phyloP scores from a whole-genome alignment of 2,888 invertebrate species.

The Gortyna flavago region DNA sequence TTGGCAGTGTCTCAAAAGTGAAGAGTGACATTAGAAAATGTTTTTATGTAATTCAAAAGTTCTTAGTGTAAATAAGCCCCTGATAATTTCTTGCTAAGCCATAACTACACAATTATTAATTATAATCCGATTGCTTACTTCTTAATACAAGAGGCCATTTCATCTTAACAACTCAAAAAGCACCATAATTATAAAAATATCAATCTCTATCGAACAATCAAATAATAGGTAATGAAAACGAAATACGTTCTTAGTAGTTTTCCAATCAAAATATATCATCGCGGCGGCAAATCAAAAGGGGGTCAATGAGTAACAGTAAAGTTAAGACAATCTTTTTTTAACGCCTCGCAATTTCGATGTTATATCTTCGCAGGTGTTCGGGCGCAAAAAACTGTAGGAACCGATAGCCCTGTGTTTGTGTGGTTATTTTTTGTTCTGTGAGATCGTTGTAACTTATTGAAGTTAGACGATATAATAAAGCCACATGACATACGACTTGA shows the following conservation, averaged over 20 bases:
- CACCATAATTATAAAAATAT: not conserved
- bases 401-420: conserved; percentile 45
- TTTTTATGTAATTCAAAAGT: not conserved
- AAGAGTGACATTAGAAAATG: not conserved
- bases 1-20: not conserved
- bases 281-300: conserved; percentile 42
- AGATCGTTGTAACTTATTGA: not conserved
- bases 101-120: not conserved
- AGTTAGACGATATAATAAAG: not conserved
- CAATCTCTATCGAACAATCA: conserved; percentile 34
- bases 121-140: not conserved
- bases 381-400: conserved; percentile 38
- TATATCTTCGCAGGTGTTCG: conserved; percentile 49
- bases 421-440: conserved; percentile 1
- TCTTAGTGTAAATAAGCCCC: not conserved
- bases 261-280: conserved; percentile 65
- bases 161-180: not conserved
- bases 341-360: conserved; percentile 37
- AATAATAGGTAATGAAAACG: conserved; percentile 48
- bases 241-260: conserved; percentile 43
- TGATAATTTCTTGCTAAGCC: not conserved
- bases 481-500: not conserved
- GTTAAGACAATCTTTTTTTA: conserved; percentile 60
- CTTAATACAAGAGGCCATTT: not conserved
- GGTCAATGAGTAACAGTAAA: conserved; percentile 68